A percentile compares a stretch with the other conserved stretches of the same genome.
phyloP scores from a whole-genome alignment of 2,888 invertebrate species.

The Orchesella flavescens region DNA sequence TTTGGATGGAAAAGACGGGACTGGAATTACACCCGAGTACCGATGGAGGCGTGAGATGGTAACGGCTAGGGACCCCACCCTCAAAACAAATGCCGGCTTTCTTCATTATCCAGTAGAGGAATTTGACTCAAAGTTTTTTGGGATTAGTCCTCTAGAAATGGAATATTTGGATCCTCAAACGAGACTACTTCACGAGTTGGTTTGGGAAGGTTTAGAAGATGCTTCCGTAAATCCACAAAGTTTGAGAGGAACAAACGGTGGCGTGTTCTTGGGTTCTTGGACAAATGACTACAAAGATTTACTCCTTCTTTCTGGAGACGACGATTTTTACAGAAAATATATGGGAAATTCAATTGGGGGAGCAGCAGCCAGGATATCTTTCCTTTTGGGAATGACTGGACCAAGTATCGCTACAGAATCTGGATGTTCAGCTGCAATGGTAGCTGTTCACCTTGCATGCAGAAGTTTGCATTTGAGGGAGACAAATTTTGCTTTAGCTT shows the following conservation, averaged over 20 bases:
- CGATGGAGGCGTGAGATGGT: too few species aligned
- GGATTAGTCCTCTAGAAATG: background rate
- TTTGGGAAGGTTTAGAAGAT: background rate
- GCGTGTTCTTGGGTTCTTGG: background rate
- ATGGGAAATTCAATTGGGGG: background rate
- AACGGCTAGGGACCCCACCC: too few species aligned
- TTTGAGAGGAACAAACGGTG: background rate
- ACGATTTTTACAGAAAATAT: background rate
- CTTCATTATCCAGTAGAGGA: constrained; percentile 8
- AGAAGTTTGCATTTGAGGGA: constrained; percentile 40
- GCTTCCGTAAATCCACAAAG: background rate
- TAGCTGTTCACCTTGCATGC: constrained; percentile 53
- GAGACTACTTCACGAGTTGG: background rate
- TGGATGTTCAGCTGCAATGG: constrained; percentile 60
- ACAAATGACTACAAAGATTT: background rate
- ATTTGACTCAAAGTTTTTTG: constrained; percentile 27
- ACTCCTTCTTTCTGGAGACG: background rate
- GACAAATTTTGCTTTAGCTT: constrained; percentile 44
- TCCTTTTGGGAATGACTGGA: constrained; percentile 24
- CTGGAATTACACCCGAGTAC: too few species aligned
- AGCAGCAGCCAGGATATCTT: background rate
- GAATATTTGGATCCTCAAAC: background rate
- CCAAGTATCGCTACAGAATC: constrained; percentile 43
- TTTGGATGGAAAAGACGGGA: too few species aligned
- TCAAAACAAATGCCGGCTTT: background rate